Conservation (phyloP, 2,797 vertebrate species). For the Microctenopoma steveboyesi region DNA sequence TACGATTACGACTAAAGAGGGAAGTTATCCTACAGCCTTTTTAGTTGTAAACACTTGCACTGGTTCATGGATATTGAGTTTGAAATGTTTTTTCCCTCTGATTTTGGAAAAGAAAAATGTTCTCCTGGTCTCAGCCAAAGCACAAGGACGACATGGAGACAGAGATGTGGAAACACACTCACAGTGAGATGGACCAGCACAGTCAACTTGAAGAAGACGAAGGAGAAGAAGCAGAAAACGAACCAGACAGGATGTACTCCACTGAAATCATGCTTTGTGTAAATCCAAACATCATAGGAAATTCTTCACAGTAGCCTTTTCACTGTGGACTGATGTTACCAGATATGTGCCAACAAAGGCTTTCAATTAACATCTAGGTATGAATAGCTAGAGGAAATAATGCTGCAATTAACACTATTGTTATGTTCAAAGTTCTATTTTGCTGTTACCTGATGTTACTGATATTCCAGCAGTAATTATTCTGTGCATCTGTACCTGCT, state of each 20-base stretch:
- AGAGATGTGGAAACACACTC: constrained; percentile 73
- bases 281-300: constrained; percentile 43
- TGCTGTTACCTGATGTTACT: too few relatives aligned
- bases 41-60: too few relatives aligned
- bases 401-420: too few relatives aligned
- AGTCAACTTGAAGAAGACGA: constrained; percentile 23
- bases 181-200: constrained; percentile 52
- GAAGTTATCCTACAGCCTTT: neutral
- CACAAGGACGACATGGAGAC: constrained; percentile 65
- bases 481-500: too few relatives aligned
- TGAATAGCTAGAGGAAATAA: too few relatives aligned
- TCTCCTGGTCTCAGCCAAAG: constrained; percentile 27
- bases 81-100: neutral
- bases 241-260: constrained; percentile 55
- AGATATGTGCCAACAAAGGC: too few relatives aligned
- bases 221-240: constrained; percentile 23
- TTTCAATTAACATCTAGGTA: too few relatives aligned
- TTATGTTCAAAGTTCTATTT: too few relatives aligned
- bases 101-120: constrained; percentile 39
- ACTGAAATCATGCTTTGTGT: constrained; percentile 65
- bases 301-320: constrained; percentile 14
- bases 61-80: too few relatives aligned
- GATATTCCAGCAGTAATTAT: too few relatives aligned
- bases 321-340: too few relatives aligned
- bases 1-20: neutral